Percentiles rank a stretch among this genome's conserved stretches.
These are phyloP conservation scores for Lagocephalus sceleratus DNA, from an alignment of 2,797 vertebrate genomes.

Conservation along the genomic window DNA sequence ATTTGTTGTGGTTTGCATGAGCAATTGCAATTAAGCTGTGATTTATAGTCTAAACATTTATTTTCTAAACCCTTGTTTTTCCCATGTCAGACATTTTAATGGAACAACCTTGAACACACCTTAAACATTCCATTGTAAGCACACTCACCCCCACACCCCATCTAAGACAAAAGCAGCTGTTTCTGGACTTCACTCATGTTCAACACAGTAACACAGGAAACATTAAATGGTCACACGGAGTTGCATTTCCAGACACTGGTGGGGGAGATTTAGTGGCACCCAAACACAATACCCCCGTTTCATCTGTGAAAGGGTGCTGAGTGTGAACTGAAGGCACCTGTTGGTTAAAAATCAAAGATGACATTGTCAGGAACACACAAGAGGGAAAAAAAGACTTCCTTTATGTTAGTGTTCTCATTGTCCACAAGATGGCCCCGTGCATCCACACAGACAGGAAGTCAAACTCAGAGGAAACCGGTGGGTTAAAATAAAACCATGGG, in stretches of 20 bases:
- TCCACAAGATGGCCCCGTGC: conserved; percentile 72
- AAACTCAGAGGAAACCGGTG: not conserved
- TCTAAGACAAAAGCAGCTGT: conserved; percentile 28
- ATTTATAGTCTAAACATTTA: no score
- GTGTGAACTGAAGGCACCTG: conserved; percentile 40
- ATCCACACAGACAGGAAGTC: conserved; percentile 21
- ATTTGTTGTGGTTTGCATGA: no score
- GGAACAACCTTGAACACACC: conserved; percentile 9
- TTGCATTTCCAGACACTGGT: conserved; percentile 43
- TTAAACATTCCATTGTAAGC: conserved; percentile 21
- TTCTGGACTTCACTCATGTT: conserved; percentile 42
- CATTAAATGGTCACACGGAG: conserved; percentile 46
- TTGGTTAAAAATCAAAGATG: conserved; percentile 19
- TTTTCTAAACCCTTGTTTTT: no score
- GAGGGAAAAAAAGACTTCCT: not conserved
- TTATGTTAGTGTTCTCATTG: conserved; percentile 29
- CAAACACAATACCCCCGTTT: conserved; percentile 44
- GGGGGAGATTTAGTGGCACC: conserved; percentile 31
- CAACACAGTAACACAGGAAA: conserved; percentile 41
- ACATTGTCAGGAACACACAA: conserved; percentile 33
- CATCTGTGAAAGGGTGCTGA: conserved; percentile 24
- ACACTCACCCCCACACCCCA: not conserved
- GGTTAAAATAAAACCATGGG: no score
- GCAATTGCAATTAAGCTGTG: not conserved
- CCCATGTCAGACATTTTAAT: no score